These are phyloP conservation scores for Myiagra hebetior DNA, from an alignment of 2,113 vertebrate species.

Conservation along the genomic window DNA sequence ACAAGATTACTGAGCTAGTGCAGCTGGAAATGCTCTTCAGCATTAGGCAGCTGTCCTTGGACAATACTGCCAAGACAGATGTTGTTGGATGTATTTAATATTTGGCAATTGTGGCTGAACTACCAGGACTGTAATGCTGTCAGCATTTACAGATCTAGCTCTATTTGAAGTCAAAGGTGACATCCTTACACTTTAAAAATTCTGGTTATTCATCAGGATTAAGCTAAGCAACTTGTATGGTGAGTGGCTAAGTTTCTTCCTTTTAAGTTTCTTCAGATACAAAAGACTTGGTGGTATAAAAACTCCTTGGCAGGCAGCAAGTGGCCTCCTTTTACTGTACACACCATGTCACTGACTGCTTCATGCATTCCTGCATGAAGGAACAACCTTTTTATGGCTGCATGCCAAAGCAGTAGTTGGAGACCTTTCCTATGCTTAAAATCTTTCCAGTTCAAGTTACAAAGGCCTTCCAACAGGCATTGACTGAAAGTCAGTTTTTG, in stretches of 20 bases:
- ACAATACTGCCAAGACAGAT: background rate
- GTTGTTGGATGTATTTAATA: accelerated
- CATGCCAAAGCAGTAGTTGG: background rate
- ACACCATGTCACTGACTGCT: background rate
- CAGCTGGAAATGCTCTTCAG: background rate
- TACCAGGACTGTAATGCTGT: background rate
- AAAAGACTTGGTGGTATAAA: background rate
- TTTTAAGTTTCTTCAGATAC: background rate
- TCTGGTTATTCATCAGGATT: background rate
- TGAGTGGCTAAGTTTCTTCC: background rate
- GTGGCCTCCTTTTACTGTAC: background rate
- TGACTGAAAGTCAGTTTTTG: background rate
- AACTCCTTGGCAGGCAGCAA: accelerated
- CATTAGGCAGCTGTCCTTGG: background rate
- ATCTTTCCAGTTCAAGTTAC: background rate
- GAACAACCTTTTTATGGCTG: background rate
- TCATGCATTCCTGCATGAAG: background rate
- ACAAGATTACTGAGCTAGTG: background rate
- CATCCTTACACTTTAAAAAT: background rate
- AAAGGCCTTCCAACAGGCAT: background rate
- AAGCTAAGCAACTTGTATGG: background rate
- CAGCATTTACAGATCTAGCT: background rate
- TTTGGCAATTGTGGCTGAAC: background rate
- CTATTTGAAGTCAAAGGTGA: background rate
- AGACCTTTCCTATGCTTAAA: background rate